Conservation (phyloP, 2,113 vertebrate genomes). For the Pelobates fuscus region DNA sequence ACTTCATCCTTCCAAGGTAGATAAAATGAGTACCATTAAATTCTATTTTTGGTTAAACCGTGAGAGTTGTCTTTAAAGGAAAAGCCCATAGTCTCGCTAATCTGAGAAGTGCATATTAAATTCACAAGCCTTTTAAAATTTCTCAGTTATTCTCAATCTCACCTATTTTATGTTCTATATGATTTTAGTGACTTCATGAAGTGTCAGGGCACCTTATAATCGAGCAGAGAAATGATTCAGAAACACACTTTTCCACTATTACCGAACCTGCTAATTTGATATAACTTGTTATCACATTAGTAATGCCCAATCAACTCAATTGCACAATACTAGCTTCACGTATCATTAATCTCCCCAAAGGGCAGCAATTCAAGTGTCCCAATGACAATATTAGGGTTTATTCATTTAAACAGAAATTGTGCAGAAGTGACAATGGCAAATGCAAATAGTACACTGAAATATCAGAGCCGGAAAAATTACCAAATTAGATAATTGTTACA, state of each 20-base stretch:
- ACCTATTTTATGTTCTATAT: conserved; percentile 28
- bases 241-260: conserved; percentile 18
- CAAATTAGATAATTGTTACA: too few relatives aligned
- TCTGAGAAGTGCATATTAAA: conserved; percentile 23
- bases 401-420: too few relatives aligned
- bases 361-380: too few relatives aligned
- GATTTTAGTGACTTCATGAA: conserved; percentile 12
- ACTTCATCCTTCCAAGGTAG: too few relatives aligned
- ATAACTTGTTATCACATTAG: conserved; percentile 46
- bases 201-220: conserved; percentile 33
- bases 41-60: neutral
- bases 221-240: conserved; percentile 30
- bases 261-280: conserved; percentile 46
- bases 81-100: neutral
- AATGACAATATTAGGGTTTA: too few relatives aligned
- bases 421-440: too few relatives aligned
- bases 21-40: too few relatives aligned
- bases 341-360: conserved; percentile 31
- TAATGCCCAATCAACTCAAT: too few relatives aligned
- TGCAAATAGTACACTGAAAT: too few relatives aligned
- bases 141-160: conserved; percentile 12
- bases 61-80: neutral
- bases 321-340: too few relatives aligned
- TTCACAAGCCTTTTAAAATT: conserved; percentile 24
- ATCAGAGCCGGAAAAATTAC: too few relatives aligned